These are phyloP conservation scores for Drosophila yakuba DNA, from an alignment of 1,140 invertebrate species.

Conservation along the genomic window DNA sequence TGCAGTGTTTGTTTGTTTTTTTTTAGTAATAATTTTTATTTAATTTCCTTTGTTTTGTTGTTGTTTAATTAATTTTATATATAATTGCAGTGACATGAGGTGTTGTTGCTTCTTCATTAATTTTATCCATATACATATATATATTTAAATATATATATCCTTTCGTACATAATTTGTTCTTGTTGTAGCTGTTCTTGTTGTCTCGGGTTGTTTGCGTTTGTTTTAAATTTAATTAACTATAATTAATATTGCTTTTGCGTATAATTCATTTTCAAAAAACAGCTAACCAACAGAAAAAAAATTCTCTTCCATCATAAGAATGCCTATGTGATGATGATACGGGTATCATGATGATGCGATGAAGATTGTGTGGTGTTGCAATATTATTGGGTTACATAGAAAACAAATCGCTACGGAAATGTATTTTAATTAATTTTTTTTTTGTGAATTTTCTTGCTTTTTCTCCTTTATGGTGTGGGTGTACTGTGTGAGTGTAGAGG, in stretches of 20 bases:
- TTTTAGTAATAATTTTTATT: constrained; percentile 83
- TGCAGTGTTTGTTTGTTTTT: constrained; percentile 36
- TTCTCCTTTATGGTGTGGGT: constrained; percentile 11
- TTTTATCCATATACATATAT: constrained; percentile 64
- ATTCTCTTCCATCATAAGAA: constrained; percentile 14
- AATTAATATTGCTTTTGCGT: constrained; percentile 83
- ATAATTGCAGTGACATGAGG: constrained; percentile 83
- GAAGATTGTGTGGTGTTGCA: constrained; percentile 13
- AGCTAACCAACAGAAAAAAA: constrained; percentile 76
- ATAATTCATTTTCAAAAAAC: constrained; percentile 79
- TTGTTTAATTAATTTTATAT: constrained; percentile 81
- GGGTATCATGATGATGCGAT: constrained; percentile 11
- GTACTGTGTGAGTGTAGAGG: constrained; percentile 9
- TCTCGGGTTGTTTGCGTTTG: constrained; percentile 55
- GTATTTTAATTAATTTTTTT: constrained; percentile 21
- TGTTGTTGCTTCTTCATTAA: constrained; percentile 81
- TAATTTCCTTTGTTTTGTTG: constrained; percentile 79
- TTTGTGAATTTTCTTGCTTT: constrained; percentile 27
- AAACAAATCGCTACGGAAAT: constrained; percentile 67
- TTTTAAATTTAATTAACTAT: constrained; percentile 82
- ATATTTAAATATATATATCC: constrained; percentile 46
- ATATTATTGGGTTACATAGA: constrained; percentile 53
- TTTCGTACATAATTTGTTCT: constrained; percentile 45
- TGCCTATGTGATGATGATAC: not conserved
- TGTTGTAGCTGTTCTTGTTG: constrained; percentile 16